Percentiles rank a stretch among this genome's conserved stretches.
phyloP scores from a whole-genome alignment of 2,113 vertebrate species.

The Lepisosteus osseus region DNA sequence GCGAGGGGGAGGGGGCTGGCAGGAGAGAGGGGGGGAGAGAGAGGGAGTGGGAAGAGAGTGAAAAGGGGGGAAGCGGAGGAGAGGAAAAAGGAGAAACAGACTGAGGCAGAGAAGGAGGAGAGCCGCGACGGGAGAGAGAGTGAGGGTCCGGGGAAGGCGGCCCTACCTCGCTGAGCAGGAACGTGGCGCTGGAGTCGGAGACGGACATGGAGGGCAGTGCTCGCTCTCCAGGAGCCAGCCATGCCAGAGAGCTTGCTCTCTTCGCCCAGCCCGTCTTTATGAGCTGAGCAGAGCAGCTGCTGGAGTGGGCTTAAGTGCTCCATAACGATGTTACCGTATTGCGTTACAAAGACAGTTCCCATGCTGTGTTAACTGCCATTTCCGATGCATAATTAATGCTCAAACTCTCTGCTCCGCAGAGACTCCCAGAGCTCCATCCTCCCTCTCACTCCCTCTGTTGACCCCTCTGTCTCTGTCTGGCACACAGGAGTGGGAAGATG shows the following conservation, averaged over 20 bases:
- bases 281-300: conserved; percentile 1
- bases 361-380: conserved; percentile 28
- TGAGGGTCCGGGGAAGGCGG: background rate
- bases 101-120: background rate
- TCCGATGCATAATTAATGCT: conserved; percentile 39
- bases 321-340: conserved; percentile 33
- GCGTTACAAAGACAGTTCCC: conserved; percentile 8
- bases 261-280: conserved; percentile 16
- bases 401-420: background rate
- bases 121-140: background rate
- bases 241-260: background rate
- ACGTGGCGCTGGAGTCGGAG: conserved; percentile 73
- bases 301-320: conserved; percentile 33
- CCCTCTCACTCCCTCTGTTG: background rate
- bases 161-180: conserved; percentile 70
- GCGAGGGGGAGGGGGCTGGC: conserved; percentile 17
- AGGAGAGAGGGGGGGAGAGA: background rate
- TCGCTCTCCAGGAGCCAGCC: background rate
- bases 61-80: background rate
- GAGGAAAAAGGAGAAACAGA: background rate
- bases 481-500: background rate
- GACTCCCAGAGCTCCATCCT: background rate
- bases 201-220: conserved; percentile 51
- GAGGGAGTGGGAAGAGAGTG: background rate
- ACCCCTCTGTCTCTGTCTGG: background rate